A percentile compares a stretch with the other conserved stretches of the same genome.
These are phyloP conservation scores for Morpho helenor DNA, from an alignment of 2,888 invertebrate genomes.

Conservation along the genomic window DNA sequence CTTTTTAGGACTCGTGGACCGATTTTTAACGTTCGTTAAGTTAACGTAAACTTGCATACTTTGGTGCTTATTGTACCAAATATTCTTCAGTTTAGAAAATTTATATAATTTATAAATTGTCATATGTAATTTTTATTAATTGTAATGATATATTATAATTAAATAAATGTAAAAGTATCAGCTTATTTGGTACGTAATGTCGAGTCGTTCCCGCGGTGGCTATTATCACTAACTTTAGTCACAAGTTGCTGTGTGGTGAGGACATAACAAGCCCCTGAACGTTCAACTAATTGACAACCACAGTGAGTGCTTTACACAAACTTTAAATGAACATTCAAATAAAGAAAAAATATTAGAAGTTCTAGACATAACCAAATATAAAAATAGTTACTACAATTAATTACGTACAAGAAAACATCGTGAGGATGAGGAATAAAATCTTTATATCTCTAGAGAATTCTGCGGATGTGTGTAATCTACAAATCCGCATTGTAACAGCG, in stretches of 20 bases:
- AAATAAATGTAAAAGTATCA: no score
- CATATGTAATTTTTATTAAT: no score
- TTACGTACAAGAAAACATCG: neutral
- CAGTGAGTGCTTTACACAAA: neutral
- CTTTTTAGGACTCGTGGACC: no score
- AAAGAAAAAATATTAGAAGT: no score
- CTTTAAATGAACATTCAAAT: neutral
- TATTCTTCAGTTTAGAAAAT: no score
- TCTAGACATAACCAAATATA: no score
- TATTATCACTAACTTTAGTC: constrained; percentile 1
- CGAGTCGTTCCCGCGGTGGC: neutral
- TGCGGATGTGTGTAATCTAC: neutral
- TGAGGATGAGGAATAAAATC: neutral
- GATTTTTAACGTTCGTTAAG: no score
- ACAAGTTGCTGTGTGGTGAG: neutral
- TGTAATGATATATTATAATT: no score
- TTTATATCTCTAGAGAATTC: neutral
- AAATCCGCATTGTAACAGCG: neutral
- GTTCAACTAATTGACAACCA: neutral
- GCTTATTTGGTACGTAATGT: neutral
- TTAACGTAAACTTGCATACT: no score
- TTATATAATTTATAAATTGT: no score
- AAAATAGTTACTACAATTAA: neutral
- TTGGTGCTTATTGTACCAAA: no score
- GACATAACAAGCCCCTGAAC: neutral